These are phyloP conservation scores for Gadopsis bispinosus DNA, from an alignment of 2,797 vertebrate genomes.

Conservation along the genomic window DNA sequence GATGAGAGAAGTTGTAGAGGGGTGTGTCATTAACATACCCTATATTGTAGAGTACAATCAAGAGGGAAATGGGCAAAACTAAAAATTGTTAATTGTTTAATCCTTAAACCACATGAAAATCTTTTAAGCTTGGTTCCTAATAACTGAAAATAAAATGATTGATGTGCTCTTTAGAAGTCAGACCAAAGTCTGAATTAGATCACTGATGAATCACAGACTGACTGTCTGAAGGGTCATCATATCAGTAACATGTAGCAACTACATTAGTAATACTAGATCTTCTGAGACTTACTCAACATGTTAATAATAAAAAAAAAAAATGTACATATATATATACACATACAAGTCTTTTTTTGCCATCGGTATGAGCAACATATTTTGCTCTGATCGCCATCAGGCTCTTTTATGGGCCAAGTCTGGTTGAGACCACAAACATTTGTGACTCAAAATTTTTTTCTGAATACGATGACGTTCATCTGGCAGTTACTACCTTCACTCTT, in stretches of 20 bases:
- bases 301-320: no score
- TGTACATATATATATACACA: conserved; percentile 8
- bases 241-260: not conserved
- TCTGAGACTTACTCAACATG: not conserved
- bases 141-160: not conserved
- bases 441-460: conserved; percentile 39
- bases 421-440: conserved; percentile 24
- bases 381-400: not conserved
- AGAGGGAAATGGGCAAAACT: not conserved
- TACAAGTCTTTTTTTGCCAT: not conserved
- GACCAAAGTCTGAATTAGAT: conserved; percentile 8
- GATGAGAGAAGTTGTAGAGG: not conserved
- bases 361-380: conserved; percentile 11
- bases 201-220: not conserved
- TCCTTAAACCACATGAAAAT: not conserved
- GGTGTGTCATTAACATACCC: not conserved
- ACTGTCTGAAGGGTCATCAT: not conserved
- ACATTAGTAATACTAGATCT: conserved; percentile 4
- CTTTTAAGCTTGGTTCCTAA: not conserved
- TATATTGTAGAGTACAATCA: no score
- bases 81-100: not conserved
- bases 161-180: not conserved
- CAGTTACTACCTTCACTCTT: not conserved
- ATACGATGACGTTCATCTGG: conserved; percentile 7
- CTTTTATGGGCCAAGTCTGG: conserved; percentile 14